Conservation (phyloP, 2,113 vertebrate genomes). For the Lophotis ruficrista region DNA sequence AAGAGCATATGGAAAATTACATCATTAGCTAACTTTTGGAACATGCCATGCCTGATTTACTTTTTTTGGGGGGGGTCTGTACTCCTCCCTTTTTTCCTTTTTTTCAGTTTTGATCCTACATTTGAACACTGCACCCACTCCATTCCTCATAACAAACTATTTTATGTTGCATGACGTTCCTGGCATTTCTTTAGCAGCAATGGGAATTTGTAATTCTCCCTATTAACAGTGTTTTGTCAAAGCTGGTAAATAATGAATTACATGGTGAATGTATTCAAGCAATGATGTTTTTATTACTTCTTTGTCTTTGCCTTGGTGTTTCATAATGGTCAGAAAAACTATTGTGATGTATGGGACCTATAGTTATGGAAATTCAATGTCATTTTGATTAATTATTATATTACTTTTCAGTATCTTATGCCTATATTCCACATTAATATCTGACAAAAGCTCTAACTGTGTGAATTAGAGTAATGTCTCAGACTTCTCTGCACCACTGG, state of each 20-base stretch:
- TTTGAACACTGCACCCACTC: background rate
- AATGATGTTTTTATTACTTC: background rate
- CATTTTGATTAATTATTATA: slow-evolving; percentile 2
- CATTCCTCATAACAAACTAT: background rate
- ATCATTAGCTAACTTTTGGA: slow-evolving; percentile 15
- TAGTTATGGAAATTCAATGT: background rate
- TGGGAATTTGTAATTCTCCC: background rate
- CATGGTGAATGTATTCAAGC: background rate
- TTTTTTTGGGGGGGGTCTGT: background rate
- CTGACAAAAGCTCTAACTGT: background rate
- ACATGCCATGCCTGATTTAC: background rate
- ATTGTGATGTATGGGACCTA: background rate
- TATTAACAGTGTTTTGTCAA: background rate
- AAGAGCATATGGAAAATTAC: slow-evolving; percentile 54
- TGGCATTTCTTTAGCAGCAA: background rate
- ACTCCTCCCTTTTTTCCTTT: background rate
- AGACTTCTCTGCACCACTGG: background rate
- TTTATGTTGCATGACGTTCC: background rate
- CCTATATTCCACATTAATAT: background rate
- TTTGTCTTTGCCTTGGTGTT: slow-evolving; percentile 8
- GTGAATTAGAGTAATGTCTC: background rate
- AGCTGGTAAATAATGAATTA: slow-evolving; percentile 26
- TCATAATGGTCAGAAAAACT: background rate
- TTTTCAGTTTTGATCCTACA: background rate
- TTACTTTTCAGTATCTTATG: background rate